These are phyloP conservation scores for Plutomurus gul DNA, from an alignment of 1,140 invertebrate species.

Conservation along the genomic window DNA sequence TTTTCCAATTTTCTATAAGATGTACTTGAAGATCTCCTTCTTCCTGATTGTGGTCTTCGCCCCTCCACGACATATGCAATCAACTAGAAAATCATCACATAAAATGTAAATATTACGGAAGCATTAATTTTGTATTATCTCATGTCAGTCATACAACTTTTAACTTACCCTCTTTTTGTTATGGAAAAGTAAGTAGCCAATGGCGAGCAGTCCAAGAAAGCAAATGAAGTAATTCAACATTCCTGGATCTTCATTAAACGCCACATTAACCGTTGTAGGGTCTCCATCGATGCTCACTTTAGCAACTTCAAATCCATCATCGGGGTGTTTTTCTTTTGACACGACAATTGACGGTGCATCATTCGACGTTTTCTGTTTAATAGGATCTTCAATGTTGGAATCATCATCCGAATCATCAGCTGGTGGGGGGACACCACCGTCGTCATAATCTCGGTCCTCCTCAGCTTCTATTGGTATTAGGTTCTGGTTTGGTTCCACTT, in stretches of 20 bases:
- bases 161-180: slow-evolving; percentile 35
- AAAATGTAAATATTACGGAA: background rate
- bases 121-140: background rate
- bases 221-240: slow-evolving; percentile 34
- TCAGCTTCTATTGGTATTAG: background rate
- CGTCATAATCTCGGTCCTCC: background rate
- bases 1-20: slow-evolving; percentile 37
- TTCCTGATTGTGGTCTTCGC: background rate
- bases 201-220: slow-evolving; percentile 1
- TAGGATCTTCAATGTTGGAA: background rate
- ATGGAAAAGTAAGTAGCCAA: slow-evolving; percentile 23
- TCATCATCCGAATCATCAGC: too few species aligned
- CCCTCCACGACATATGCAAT: slow-evolving; percentile 43
- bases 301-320: background rate
- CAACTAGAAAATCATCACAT: slow-evolving; percentile 13
- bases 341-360: background rate
- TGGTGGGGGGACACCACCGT: background rate
- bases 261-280: slow-evolving; percentile 26
- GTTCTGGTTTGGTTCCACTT: background rate
- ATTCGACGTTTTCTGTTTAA: background rate
- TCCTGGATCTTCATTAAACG: slow-evolving; percentile 34
- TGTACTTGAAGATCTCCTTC: background rate
- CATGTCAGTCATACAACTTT: background rate
- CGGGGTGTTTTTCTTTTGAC: background rate
- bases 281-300: background rate